A percentile compares a stretch with the other conserved stretches of the same genome.
phyloP scores from a whole-genome alignment of 1,140 invertebrate genomes.

The Musca domestica region DNA sequence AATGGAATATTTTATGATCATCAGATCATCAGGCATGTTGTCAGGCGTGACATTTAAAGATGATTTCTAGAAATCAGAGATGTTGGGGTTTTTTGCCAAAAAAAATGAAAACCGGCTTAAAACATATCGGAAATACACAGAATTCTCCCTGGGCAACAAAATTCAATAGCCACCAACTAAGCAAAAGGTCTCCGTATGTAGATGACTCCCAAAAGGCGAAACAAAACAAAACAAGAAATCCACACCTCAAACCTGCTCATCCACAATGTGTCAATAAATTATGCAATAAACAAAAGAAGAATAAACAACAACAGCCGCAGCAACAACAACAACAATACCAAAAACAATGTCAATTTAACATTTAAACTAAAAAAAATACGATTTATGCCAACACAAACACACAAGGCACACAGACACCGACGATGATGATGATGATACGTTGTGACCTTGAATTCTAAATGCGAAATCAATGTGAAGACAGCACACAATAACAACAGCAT shows the following conservation, averaged over 20 bases:
- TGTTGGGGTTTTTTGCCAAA: too few species aligned
- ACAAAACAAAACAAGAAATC: neutral
- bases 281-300: neutral
- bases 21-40: too few species aligned
- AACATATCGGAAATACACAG: neutral
- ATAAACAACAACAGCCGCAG: too few species aligned
- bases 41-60: neutral
- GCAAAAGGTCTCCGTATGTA: neutral
- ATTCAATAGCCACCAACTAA: neutral
- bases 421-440: neutral
- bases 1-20: too few species aligned
- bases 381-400: neutral
- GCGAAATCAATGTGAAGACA: neutral
- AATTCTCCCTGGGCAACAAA: neutral
- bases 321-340: neutral
- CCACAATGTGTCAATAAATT: constrained; percentile 7
- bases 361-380: neutral
- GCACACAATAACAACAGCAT: neutral
- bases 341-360: too few species aligned
- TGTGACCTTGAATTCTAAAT: constrained; percentile 9
- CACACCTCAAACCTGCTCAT: neutral
- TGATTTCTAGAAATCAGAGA: neutral
- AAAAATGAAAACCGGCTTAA: neutral
- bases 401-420: neutral
- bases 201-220: neutral